Percentiles rank a stretch among this genome's conserved stretches.
Evolutionary conservation across 2,888 invertebrate species (phyloP).

Genomic region (Callyntrura sp.): DNA sequence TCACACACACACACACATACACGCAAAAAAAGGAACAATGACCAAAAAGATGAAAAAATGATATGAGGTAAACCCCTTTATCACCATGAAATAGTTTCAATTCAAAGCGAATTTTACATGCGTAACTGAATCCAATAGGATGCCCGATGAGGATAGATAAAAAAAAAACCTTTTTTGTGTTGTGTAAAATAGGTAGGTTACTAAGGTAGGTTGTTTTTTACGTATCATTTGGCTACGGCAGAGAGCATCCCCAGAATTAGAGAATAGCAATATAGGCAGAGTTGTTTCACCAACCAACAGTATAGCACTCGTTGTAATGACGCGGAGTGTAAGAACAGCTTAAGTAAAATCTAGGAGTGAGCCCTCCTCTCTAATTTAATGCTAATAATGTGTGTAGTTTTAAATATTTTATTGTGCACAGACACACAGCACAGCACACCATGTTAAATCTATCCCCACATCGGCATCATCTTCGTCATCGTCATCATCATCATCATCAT

Average conservation of each 20-base stretch:
- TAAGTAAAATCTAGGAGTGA: no score
- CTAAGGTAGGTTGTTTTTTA: neutral
- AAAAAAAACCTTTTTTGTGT: neutral
- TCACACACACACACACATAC: no score
- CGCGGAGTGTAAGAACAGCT: no score
- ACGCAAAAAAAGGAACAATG: no score
- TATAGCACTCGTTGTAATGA: neutral
- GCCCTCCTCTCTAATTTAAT: neutral
- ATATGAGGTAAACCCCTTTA: no score
- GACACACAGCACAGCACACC: neutral
- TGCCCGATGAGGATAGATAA: neutral
- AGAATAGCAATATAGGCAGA: constrained; percentile 41
- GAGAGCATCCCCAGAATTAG: neutral
- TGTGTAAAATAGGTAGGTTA: constrained; percentile 42
- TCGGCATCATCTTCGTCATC: neutral
- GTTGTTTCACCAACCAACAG: neutral
- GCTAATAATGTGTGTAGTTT: neutral
- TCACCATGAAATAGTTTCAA: constrained; percentile 25
- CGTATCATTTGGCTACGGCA: neutral
- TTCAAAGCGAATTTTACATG: neutral
- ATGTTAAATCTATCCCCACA: neutral
- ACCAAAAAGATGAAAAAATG: no score
- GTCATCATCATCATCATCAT: constrained; percentile 9
- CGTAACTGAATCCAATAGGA: constrained; percentile 9
- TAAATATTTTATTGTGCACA: neutral